phyloP scores from a whole-genome alignment of 1,140 invertebrate species.

The Drosophila pruinosa region DNA sequence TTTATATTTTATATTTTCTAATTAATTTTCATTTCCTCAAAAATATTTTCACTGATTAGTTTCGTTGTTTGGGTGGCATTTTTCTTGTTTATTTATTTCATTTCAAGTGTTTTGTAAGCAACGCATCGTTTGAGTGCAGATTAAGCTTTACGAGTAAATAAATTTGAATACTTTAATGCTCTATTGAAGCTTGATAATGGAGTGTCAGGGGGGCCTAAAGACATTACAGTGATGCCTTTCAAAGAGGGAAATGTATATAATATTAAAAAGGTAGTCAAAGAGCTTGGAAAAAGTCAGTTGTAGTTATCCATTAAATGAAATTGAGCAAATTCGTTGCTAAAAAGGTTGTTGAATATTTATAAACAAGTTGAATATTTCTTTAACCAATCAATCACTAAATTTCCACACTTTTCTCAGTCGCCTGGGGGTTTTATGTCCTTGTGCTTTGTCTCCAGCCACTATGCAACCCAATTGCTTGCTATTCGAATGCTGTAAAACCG shows the following conservation, averaged over 20 bases:
- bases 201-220: slow-evolving; percentile 31
- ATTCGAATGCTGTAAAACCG: neutral
- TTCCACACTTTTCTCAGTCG: too few relatives aligned
- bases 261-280: too few relatives aligned
- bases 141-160: neutral
- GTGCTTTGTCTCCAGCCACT: neutral
- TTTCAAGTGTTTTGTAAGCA: slow-evolving; percentile 56
- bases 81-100: slow-evolving; percentile 23
- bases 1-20: slow-evolving; percentile 39
- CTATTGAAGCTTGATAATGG: slow-evolving; percentile 4
- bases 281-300: too few relatives aligned
- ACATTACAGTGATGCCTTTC: slow-evolving; percentile 35
- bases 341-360: too few relatives aligned
- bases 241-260: neutral
- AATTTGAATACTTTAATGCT: neutral
- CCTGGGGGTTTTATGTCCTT: neutral
- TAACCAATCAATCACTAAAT: too few relatives aligned
- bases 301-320: too few relatives aligned
- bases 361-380: too few relatives aligned
- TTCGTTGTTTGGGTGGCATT: slow-evolving; percentile 62
- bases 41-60: neutral
- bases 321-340: too few relatives aligned
- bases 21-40: slow-evolving; percentile 56
- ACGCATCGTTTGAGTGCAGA: slow-evolving; percentile 12
- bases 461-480: neutral